These are phyloP conservation scores for Alouatta palliata DNA, from an alignment of 2,113 vertebrate species.

Conservation along the genomic window DNA sequence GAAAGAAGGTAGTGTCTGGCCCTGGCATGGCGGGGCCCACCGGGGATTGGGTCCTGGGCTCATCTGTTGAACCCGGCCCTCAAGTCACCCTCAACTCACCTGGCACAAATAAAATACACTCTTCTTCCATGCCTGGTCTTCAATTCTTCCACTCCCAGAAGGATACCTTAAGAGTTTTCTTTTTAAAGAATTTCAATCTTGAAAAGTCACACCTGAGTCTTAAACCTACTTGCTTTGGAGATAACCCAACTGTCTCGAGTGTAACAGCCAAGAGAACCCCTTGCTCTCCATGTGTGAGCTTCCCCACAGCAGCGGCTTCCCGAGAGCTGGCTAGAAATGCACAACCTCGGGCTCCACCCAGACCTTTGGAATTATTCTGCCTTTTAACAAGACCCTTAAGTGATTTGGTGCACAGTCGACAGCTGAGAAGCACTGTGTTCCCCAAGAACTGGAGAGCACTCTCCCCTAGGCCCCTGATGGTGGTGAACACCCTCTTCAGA, in stretches of 20 bases:
- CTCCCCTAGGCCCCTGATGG: fast-evolving
- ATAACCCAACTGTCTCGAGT: neutral
- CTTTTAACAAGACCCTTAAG: neutral
- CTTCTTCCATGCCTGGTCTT: neutral
- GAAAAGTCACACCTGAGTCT: neutral
- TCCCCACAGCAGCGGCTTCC: neutral
- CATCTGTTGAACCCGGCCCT: neutral
- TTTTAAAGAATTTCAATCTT: neutral
- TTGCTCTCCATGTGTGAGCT: neutral
- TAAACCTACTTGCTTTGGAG: neutral
- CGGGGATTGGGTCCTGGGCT: neutral
- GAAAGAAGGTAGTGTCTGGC: neutral
- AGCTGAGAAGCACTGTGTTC: fast-evolving
- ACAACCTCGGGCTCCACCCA: neutral
- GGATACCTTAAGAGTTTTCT: neutral
- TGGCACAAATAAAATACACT: neutral
- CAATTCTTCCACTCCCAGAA: neutral
- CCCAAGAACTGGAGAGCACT: neutral
- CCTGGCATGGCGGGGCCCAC: neutral
- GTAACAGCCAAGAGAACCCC: too few relatives aligned
- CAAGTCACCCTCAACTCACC: fast-evolving
- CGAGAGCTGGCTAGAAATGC: neutral
- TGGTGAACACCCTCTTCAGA: fast-evolving
- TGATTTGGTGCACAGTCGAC: fast-evolving
- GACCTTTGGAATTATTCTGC: neutral